phyloP scores from a whole-genome alignment of 2,113 vertebrate genomes.

The Lagopus leucura region DNA sequence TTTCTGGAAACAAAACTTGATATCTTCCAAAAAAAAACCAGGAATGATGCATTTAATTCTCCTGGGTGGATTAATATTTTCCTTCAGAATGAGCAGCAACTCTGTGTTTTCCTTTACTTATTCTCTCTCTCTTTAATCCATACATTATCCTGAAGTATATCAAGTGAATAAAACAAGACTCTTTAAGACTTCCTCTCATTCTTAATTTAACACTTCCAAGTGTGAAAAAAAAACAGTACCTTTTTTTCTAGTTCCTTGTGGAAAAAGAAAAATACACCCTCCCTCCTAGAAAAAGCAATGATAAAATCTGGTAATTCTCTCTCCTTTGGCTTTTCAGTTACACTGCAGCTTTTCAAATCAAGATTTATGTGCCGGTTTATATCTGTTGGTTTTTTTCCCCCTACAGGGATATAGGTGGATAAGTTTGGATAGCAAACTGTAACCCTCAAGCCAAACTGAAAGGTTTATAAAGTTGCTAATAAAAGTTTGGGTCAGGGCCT shows the following conservation, averaged over 20 bases:
- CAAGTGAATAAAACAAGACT: not conserved
- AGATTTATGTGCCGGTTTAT: constrained; percentile 36
- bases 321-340: not conserved
- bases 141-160: not conserved
- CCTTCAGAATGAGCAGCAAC: not conserved
- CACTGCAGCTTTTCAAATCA: not conserved
- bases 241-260: not conserved
- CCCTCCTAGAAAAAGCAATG: not conserved
- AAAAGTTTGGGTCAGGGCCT: constrained; percentile 57
- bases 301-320: not conserved
- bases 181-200: not conserved
- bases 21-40: not conserved
- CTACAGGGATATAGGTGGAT: constrained; percentile 30
- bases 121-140: not conserved
- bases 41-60: not conserved
- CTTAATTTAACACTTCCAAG: not conserved
- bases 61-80: not conserved
- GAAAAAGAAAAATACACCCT: not conserved
- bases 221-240: not conserved
- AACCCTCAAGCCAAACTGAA: constrained; percentile 37
- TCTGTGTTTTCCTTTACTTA: not conserved
- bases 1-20: not conserved
- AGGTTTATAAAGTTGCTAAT: constrained; percentile 63
- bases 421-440: constrained; percentile 36
- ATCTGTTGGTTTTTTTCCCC: not conserved